Conservation (phyloP, 1,140 invertebrate species). For the Drosophila repletoides region DNA sequence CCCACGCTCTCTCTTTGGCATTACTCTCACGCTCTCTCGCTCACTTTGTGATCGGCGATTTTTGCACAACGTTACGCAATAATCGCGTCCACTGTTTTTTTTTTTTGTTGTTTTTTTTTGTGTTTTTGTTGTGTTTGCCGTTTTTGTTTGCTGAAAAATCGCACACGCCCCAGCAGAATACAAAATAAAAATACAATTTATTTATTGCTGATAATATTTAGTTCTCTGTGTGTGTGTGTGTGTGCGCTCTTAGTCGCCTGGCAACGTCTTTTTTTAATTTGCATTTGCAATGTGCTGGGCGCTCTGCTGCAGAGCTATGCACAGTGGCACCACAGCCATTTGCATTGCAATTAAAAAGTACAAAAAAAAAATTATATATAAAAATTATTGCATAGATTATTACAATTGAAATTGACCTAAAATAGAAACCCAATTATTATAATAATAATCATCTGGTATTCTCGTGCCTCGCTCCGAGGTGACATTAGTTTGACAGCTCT, state of each 20-base stretch:
- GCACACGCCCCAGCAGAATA: constrained; percentile 5
- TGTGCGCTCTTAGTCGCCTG: constrained; percentile 33
- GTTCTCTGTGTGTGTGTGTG: constrained; percentile 2
- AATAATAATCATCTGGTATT: too few relatives aligned
- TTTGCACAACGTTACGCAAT: constrained; percentile 68
- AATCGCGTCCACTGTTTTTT: constrained; percentile 48
- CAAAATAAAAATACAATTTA: neutral
- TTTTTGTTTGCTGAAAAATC: constrained; percentile 39
- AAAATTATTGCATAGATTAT: too few relatives aligned
- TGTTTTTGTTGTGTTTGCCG: constrained; percentile 29
- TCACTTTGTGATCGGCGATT: constrained; percentile 16
- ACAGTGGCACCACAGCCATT: constrained; percentile 21
- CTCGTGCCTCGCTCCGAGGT: too few relatives aligned
- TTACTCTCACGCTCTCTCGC: constrained; percentile 19
- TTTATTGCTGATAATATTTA: constrained; percentile 43
- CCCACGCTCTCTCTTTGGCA: constrained; percentile 10
- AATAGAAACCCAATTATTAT: too few relatives aligned
- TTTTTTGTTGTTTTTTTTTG: constrained; percentile 8
- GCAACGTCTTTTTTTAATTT: constrained; percentile 49
- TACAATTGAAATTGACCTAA: too few relatives aligned
- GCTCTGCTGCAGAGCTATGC: constrained; percentile 1
- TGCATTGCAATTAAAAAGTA: neutral
- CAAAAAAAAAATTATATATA: too few relatives aligned
- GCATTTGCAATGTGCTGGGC: constrained; percentile 55
- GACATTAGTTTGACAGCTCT: constrained; percentile 7